These are phyloP conservation scores for Neogale vison DNA, from an alignment of 2,113 vertebrate species.

Conservation along the genomic window DNA sequence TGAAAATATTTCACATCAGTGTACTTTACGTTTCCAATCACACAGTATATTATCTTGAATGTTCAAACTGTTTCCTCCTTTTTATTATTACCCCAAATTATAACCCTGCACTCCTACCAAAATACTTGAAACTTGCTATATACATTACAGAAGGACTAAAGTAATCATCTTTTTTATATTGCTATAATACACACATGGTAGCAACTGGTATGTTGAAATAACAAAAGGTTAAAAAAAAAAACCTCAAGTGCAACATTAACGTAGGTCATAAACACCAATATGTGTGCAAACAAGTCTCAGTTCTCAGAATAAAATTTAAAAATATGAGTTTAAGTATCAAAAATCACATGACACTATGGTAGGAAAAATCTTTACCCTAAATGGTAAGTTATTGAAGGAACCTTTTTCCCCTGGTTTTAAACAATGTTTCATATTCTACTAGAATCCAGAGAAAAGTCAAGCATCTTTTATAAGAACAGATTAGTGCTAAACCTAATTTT, in stretches of 20 bases:
- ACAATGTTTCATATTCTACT: slow-evolving; percentile 18
- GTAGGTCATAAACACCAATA: background rate
- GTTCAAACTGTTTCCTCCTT: slow-evolving; percentile 15
- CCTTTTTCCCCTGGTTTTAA: background rate
- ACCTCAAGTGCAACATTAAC: background rate
- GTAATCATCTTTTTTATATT: background rate
- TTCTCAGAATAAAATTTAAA: slow-evolving; percentile 28
- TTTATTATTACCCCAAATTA: slow-evolving; percentile 18
- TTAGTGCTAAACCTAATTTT: background rate
- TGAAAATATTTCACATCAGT: slow-evolving; percentile 41
- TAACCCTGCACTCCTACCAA: background rate
- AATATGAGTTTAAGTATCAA: slow-evolving; percentile 35
- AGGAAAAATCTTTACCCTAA: background rate
- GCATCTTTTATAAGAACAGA: slow-evolving; percentile 31
- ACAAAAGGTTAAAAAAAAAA: background rate
- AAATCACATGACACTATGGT: background rate
- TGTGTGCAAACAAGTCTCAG: background rate
- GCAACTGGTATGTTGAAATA: background rate
- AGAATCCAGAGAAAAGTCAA: slow-evolving; percentile 10
- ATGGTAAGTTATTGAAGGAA: background rate
- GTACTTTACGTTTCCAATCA: background rate
- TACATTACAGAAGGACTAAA: slow-evolving; percentile 28
- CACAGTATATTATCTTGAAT: background rate
- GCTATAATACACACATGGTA: background rate
- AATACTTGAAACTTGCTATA: slow-evolving; percentile 10